Evolutionary conservation across 2,888 invertebrate species (phyloP), one percentile per base, ranked within the genome.

Genomic region (Apotomis capreana): DNA sequence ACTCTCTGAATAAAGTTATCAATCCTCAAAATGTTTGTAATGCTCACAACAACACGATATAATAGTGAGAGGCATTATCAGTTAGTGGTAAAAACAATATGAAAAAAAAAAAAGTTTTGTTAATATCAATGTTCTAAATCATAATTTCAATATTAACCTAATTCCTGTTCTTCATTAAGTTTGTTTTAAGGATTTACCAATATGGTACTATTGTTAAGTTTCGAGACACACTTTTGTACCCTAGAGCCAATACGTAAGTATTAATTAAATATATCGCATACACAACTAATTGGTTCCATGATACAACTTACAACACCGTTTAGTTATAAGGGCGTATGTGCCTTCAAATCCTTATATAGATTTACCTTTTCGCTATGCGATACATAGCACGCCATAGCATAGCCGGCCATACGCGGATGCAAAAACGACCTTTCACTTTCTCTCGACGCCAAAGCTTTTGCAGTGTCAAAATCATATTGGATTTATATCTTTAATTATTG

Each of bases 361-460:
- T 36, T 46, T 9, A 46, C 55, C n/a, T 49, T 58, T 67, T 57
- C 51, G 49, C 36, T 58, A 12, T 36, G 10, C 36, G 9, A 10
- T n/a, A 12, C 51, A 37, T n/a, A 57, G 15, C 12, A 46, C 12
- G 40, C 44, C 4, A 69, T 37, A 44, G 54, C 55, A 55, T 64
- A 70, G 70, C 59, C 40, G 40, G 65, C 51, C 6, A 40, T 67
- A 70, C 58, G 51, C 79, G 75, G 79, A 81, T 80, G 79, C 78
- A 75, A 78, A 78, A 80, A 71, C 87, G 87, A 89, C 89, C 90
- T 89, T 87, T 90, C 89, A 90, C 90, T 90, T 89, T 90, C 89
- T 84, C 80, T 74, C 74, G 81, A 80, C 84, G 49, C 67, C 52
- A 63, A 72, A 58, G 68, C 63, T 68, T 70, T 81, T 80, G 80